A percentile compares a stretch with the other conserved stretches of the same genome.
Conservation (phyloP, 2,888 invertebrate genomes). For the Cryptus armator region DNA sequence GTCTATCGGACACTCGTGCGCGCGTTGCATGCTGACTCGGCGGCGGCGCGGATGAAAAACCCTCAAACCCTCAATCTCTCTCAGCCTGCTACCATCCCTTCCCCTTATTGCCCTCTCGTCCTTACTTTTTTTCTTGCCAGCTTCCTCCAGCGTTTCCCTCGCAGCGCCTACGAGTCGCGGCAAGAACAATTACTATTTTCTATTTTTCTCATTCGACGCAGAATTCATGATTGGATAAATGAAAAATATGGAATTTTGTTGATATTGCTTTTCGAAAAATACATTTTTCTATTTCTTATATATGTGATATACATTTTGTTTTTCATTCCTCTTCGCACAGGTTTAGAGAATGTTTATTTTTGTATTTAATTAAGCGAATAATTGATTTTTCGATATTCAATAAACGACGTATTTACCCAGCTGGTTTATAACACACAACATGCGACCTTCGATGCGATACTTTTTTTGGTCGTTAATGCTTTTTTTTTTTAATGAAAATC, state of each 20-base stretch:
- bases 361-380: too few relatives aligned
- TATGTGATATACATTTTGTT: not conserved
- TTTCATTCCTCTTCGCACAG: not conserved
- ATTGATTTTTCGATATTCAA: too few relatives aligned
- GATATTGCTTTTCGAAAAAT: not conserved
- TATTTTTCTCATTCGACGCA: not conserved
- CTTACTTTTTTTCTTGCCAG: not conserved
- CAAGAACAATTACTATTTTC: not conserved
- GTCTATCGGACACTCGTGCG: slow-evolving; percentile 49
- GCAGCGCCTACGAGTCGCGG: not conserved
- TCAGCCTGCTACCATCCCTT: slow-evolving; percentile 21
- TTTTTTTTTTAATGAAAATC: not conserved
- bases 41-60: slow-evolving; percentile 25
- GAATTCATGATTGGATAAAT: too few relatives aligned
- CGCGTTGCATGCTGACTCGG: slow-evolving; percentile 33
- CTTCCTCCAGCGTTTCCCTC: not conserved
- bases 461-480: not conserved
- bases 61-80: slow-evolving; percentile 29
- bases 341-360: too few relatives aligned
- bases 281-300: not conserved
- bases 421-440: too few relatives aligned
- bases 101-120: not conserved
- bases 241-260: too few relatives aligned
- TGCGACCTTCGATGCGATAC: too few relatives aligned
- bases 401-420: too few relatives aligned